These are phyloP conservation scores for Leistus spinibarbis DNA, from an alignment of 2,888 invertebrate genomes.

Conservation along the genomic window DNA sequence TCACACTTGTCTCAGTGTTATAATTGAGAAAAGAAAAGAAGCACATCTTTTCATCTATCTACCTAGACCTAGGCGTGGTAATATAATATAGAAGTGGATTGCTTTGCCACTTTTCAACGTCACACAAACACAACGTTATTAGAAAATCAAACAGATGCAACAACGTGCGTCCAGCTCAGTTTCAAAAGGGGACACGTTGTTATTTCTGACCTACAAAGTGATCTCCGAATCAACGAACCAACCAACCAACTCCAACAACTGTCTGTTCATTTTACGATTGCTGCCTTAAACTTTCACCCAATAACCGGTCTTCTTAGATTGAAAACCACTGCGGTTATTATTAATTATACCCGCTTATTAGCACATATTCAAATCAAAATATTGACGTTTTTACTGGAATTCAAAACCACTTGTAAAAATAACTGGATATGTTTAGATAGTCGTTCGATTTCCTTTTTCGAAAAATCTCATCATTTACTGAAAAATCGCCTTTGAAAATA, in stretches of 20 bases:
- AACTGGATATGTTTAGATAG: no score
- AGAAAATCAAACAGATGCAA: background rate
- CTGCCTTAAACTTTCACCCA: background rate
- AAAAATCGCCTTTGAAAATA: no score
- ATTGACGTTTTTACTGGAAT: background rate
- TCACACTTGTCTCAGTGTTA: background rate
- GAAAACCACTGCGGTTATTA: no score
- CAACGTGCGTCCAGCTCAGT: background rate
- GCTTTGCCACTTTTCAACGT: background rate
- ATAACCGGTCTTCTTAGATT: background rate
- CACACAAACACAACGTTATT: background rate
- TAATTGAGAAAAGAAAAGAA: background rate
- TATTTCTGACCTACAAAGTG: background rate
- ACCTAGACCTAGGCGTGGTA: background rate
- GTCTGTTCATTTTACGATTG: background rate
- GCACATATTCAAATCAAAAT: background rate
- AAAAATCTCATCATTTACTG: no score
- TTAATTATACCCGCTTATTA: background rate
- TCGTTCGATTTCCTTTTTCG: no score
- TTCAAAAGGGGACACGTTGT: background rate
- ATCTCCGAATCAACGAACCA: background rate
- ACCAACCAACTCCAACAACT: no score
- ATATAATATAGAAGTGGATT: background rate
- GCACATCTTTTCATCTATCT: no score
- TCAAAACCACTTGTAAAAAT: background rate